These are phyloP conservation scores for Heliconius hermathena DNA, from an alignment of 1,140 invertebrate genomes.

Conservation along the genomic window DNA sequence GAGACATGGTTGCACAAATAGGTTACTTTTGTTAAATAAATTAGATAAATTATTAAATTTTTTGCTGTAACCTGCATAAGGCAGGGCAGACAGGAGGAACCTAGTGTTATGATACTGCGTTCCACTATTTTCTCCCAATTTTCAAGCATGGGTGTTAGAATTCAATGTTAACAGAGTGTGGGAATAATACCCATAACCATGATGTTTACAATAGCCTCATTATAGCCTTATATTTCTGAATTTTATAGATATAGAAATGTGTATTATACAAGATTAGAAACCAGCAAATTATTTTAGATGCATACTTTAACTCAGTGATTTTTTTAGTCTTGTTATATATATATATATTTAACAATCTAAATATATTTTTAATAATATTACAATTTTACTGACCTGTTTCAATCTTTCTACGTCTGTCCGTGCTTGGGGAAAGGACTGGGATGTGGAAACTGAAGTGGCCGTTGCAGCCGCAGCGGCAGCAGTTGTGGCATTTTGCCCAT, in stretches of 20 bases:
- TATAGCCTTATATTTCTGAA: neutral
- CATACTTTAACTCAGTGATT: neutral
- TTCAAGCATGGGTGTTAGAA: too few relatives aligned
- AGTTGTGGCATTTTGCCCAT: conserved; percentile 58
- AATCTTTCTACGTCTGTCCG: conserved; percentile 78
- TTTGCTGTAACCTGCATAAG: too few relatives aligned
- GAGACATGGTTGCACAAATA: conserved; percentile 12
- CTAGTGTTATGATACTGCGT: too few relatives aligned
- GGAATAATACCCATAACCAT: too few relatives aligned
- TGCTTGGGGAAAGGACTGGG: conserved; percentile 59
- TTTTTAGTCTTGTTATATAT: neutral
- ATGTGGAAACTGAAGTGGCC: conserved; percentile 45
- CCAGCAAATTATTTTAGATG: neutral
- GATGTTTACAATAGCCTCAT: too few relatives aligned
- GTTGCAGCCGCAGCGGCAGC: conserved; percentile 29
- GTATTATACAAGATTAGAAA: neutral
- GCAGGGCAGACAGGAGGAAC: too few relatives aligned
- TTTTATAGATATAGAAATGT: neutral
- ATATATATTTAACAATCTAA: neutral
- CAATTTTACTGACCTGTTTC: conserved; percentile 68
- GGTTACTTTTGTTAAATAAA: neutral
- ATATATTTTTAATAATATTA: neutral
- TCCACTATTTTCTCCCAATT: too few relatives aligned
- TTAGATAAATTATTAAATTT: neutral
- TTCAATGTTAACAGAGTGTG: too few relatives aligned